Evolutionary conservation across 2,113 vertebrate genomes (phyloP).

Genomic region (Cyanocitta stelleri): DNA sequence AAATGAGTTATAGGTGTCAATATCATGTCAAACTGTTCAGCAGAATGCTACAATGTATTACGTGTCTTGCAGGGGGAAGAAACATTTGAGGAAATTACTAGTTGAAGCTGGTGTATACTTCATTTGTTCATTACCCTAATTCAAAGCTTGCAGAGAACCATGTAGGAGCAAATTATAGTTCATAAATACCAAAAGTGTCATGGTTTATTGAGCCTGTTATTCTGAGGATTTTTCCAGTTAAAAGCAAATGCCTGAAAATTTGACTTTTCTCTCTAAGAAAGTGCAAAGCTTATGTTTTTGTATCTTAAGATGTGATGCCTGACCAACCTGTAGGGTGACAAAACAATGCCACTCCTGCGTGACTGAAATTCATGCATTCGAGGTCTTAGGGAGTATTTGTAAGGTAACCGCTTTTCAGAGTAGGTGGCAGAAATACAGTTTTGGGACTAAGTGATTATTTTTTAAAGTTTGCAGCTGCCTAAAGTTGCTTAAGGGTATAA

Average conservation of each 20-base stretch:
- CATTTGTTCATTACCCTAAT: neutral
- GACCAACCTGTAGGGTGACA: neutral
- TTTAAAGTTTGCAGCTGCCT: neutral
- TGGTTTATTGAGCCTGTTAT: neutral
- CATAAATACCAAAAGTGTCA: neutral
- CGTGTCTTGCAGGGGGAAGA: neutral
- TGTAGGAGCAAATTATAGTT: neutral
- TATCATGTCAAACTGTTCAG: neutral
- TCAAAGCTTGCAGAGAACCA: neutral
- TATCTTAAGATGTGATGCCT: neutral
- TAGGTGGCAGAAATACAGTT: neutral
- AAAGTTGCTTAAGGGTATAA: neutral
- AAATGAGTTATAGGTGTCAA: neutral
- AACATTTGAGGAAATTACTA: neutral
- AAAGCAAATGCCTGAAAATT: neutral
- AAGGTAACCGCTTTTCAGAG: neutral
- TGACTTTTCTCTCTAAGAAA: neutral
- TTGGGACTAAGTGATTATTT: neutral
- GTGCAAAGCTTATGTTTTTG: neutral
- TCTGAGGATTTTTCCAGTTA: neutral
- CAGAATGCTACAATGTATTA: neutral
- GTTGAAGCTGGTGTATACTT: neutral
- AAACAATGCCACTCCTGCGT: neutral
- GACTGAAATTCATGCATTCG: neutral
- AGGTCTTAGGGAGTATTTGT: neutral